phyloP scores from a whole-genome alignment of 2,113 vertebrate genomes.

The Todiramphus chloris region DNA sequence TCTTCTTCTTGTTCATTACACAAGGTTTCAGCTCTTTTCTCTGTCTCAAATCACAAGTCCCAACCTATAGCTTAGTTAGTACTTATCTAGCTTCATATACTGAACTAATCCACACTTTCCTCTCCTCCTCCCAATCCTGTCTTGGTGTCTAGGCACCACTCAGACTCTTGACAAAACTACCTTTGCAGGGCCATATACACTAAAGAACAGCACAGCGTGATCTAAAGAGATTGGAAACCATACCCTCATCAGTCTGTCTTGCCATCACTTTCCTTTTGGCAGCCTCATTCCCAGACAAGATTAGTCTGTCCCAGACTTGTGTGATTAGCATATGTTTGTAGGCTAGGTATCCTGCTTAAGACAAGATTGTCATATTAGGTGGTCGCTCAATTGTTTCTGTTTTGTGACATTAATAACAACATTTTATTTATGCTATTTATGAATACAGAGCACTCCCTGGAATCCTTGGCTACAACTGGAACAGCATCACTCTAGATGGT shows the following conservation, averaged over 20 bases:
- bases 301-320: neutral
- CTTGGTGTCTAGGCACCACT: neutral
- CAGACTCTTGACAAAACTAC: neutral
- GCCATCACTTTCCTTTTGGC: neutral
- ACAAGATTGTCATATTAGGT: neutral
- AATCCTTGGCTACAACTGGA: neutral
- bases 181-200: neutral
- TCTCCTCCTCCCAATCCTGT: neutral
- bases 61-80: neutral
- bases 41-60: neutral
- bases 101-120: neutral
- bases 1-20: neutral
- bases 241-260: neutral
- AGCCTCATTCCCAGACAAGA: neutral
- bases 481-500: neutral
- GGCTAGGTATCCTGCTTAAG: neutral
- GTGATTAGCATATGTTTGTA: neutral
- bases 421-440: neutral
- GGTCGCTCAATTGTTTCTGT: neutral
- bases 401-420: neutral
- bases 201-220: fast-evolving
- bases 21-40: neutral
- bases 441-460: neutral
- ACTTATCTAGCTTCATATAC: neutral
- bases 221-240: neutral